A percentile compares a stretch with the other conserved stretches of the same genome.
Conservation (phyloP, 2,888 invertebrate genomes). For the Rotaria sp. region DNA sequence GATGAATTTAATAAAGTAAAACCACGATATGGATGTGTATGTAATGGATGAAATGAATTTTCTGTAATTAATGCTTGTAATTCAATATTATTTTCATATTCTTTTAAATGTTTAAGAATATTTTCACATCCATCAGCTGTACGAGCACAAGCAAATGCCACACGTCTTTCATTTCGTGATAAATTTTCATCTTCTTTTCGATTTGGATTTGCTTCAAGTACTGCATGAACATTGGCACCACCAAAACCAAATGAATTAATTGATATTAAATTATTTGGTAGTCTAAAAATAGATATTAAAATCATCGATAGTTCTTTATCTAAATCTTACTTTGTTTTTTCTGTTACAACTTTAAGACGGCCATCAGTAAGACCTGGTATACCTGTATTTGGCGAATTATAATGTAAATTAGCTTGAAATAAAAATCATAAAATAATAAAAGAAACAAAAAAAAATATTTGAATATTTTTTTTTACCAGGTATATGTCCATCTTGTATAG, state of each 20-base stretch:
- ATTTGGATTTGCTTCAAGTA: slow-evolving; percentile 46
- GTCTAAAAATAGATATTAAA: not conserved
- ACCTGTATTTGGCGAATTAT: slow-evolving; percentile 73
- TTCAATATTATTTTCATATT: slow-evolving; percentile 50
- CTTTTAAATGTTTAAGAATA: slow-evolving; percentile 69
- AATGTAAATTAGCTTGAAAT: slow-evolving; percentile 73
- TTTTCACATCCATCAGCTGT: slow-evolving; percentile 70
- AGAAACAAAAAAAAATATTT: not conserved
- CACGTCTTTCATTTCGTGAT: slow-evolving; percentile 62
- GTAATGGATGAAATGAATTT: slow-evolving; percentile 58
- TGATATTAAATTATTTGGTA: slow-evolving; percentile 79
- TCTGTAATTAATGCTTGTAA: slow-evolving; percentile 50
- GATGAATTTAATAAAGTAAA: slow-evolving; percentile 67
- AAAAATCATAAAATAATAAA: not conserved
- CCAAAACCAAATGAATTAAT: slow-evolving; percentile 97
- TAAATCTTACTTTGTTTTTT: slow-evolving; percentile 65
- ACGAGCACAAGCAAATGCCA: slow-evolving; percentile 74
- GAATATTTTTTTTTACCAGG: slow-evolving; percentile 58
- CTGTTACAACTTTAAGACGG: slow-evolving; percentile 75
- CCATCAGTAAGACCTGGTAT: slow-evolving; percentile 85
- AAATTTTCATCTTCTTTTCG: slow-evolving; percentile 42
- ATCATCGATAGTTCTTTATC: not conserved
- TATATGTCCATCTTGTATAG: slow-evolving; percentile 81
- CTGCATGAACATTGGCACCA: slow-evolving; percentile 61
- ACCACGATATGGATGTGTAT: slow-evolving; percentile 74